Evolutionary conservation across 2,113 vertebrate species (phyloP), one percentile per base, ranked within the genome.

Genomic region (Gallinago undulata): DNA sequence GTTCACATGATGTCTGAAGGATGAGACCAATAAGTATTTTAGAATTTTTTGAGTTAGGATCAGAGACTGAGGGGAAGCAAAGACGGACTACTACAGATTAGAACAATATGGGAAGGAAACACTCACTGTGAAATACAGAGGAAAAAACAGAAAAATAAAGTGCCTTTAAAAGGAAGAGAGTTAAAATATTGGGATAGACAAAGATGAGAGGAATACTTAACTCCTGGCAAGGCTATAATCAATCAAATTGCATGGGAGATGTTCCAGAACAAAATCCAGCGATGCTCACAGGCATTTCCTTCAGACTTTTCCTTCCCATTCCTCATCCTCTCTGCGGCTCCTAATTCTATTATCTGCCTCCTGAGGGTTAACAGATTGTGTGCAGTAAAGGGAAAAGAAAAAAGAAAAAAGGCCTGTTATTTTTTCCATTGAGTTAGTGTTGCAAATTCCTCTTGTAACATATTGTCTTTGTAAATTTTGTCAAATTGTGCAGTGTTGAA

Each of bases 51-150:
- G 74, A 45, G 28, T 74, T 50, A 77, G 11, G 50, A 85, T 93
- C 75, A 91, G 70, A 94, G 69, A 33, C 55, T 41, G n/a, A 87
- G 31, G 6, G 39, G 33, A 88, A 82, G 7, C 4, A 90, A 93
- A 69, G 60, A 50, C 0, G 4, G 56, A 68, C 69, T 78, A 62
- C 33, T 82, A 41, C 28, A 77, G 50, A 93, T 93, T 50, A 69
- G 70, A 93, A 94, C 48, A 96, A 90, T 78, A 82, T 78, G 84
- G 39, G 66, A 77, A 87, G 13, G 43, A 90, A 84, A 74, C 13
- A 56, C 7, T 82, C 11, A 35, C 31, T 60, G 33, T 60, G 35
- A 67, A 63, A 85, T 16, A 93, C 51, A 92, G 11, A 45, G 15
- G 50, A 4, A 35, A 48, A 37, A 43, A 1, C 16, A 72, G 47